Evolutionary conservation across 1,140 invertebrate species (phyloP), one percentile per base, ranked within the genome.

Genomic region (Paraescarpia echinospica): DNA sequence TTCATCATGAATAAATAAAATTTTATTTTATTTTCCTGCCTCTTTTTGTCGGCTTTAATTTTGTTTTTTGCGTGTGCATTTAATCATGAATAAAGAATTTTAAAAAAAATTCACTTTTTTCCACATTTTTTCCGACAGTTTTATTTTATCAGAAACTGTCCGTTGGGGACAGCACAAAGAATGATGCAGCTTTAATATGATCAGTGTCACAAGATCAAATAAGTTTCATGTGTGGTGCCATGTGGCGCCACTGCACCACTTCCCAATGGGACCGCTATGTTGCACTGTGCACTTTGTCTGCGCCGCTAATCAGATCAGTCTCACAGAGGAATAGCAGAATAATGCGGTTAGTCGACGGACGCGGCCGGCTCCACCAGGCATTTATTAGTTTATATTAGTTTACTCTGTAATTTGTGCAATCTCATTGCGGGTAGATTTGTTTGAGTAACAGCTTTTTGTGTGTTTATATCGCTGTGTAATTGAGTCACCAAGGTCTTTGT

Each of bases 331-430:
- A 77, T 27, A 77, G 59, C 59, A 18, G 59, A 77, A 77, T 77
- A 77, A 77, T 77, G 59, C 22, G 59, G 59, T 77, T 77, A 77
- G 59, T 77, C 59, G 59, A 18, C 18, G 59, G 22, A 12, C 27
- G 22, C 27, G 59, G 12, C 22, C 2, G 48, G 18, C 27, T 18
- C 9, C 59, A 18, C 59, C 14, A 18, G 14, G 59, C 59, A 77
- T 27, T 77, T 77, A 77, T 77, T 77, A 77, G 59, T 77, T 77
- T 77, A 77, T 77, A 77, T 77, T 77, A 77, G 59, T 77, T 77
- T 77, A 77, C 59, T 77, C 59, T 22, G 59, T 77, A 77, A 77
- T 77, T 77, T 77, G 59, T 27, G 59, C 18, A 77, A 77, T 77
- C 59, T 77, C 27, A 31, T 77, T 77, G 59, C 59, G 22, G 59